A percentile compares a stretch with the other conserved stretches of the same genome.
These are phyloP conservation scores for Chelonus insularis DNA, from an alignment of 1,140 invertebrate species.

Conservation along the genomic window DNA sequence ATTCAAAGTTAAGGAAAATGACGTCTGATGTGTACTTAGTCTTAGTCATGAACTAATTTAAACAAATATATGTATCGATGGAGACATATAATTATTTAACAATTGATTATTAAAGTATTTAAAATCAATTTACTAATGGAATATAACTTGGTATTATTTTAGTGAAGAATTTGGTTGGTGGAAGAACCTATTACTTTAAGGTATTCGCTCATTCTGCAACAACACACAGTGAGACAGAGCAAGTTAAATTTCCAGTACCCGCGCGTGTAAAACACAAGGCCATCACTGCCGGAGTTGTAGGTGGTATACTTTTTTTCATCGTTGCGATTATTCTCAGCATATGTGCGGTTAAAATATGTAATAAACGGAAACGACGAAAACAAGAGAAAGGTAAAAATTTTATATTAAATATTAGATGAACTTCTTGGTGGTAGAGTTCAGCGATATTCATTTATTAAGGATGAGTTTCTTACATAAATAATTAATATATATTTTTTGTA, in stretches of 20 bases:
- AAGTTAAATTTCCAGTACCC: conserved; percentile 84
- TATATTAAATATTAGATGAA: too few species aligned
- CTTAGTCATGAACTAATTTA: too few species aligned
- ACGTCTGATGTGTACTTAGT: too few species aligned
- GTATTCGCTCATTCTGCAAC: conserved; percentile 83
- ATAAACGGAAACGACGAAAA: conserved; percentile 93
- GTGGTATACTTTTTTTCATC: conserved; percentile 94
- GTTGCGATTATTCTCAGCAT: conserved; percentile 94
- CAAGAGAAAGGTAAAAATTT: conserved; percentile 85
- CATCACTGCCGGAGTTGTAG: conserved; percentile 90
- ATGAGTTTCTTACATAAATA: not conserved
- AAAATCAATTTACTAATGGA: too few species aligned
- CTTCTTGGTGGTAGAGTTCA: too few species aligned
- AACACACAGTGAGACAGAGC: conserved; percentile 80
- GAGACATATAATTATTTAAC: too few species aligned
- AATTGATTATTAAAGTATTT: too few species aligned
- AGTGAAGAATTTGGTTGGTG: conserved; percentile 90
- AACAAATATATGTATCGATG: too few species aligned
- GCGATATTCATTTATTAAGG: not conserved
- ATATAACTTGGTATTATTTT: too few species aligned
- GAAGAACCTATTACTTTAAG: conserved; percentile 87
- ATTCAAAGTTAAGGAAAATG: too few species aligned
- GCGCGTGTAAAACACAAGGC: conserved; percentile 89
- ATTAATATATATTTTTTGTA: conserved; percentile 42
- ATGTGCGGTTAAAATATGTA: conserved; percentile 96